phyloP scores from a whole-genome alignment of 1,140 invertebrate genomes.

The Trissolcus basalis region DNA sequence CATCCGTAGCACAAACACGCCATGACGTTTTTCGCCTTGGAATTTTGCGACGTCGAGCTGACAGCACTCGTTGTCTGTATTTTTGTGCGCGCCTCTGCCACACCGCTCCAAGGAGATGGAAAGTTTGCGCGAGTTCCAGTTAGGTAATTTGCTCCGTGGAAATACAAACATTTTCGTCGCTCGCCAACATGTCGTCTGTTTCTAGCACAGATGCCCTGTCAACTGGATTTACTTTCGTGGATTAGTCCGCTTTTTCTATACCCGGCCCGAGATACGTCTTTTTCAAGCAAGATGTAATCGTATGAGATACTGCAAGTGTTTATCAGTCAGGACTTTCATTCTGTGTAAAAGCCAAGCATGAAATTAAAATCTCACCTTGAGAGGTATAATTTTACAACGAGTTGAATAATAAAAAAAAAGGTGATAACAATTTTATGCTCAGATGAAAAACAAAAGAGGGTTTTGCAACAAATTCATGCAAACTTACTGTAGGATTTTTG shows the following conservation, averaged over 20 bases:
- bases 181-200: constrained; percentile 15
- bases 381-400: no score
- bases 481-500: no score
- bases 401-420: no score
- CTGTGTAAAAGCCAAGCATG: no score
- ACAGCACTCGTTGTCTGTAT: constrained; percentile 12
- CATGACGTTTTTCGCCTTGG: constrained; percentile 21
- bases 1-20: constrained; percentile 51
- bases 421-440: no score
- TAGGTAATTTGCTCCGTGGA: constrained; percentile 38
- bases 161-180: constrained; percentile 25
- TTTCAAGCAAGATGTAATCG: constrained; percentile 11
- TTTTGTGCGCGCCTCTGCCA: constrained; percentile 6
- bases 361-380: no score
- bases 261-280: constrained; percentile 13
- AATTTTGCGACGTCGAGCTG: constrained; percentile 14
- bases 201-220: constrained; percentile 27
- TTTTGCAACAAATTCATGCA: no score
- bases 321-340: no score
- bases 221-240: constrained; percentile 42
- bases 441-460: no score
- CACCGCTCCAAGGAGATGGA: constrained; percentile 6
- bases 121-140: constrained; percentile 26
- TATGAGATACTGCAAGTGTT: constrained; percentile 7
- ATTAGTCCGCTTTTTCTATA: constrained; percentile 34